phyloP scores from a whole-genome alignment of 2,888 invertebrate genomes.

The Slavum lentiscoides region DNA sequence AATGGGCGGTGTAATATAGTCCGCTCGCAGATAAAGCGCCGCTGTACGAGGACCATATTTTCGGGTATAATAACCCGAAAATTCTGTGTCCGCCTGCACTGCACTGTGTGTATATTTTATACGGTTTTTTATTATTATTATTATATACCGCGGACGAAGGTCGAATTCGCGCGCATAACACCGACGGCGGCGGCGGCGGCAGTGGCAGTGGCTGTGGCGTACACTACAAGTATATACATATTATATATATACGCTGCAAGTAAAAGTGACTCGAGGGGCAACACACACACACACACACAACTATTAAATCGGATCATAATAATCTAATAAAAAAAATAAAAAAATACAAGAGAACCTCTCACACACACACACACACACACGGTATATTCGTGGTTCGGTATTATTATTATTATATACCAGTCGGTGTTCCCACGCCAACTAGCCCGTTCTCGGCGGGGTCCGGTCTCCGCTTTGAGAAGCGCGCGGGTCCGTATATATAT shows the following conservation, averaged over 20 bases:
- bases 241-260: neutral
- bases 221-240: too few species aligned
- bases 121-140: too few species aligned
- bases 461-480: conserved; percentile 16
- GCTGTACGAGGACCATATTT: too few species aligned
- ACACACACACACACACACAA: neutral
- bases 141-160: conserved; percentile 21
- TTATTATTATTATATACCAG: conserved; percentile 14
- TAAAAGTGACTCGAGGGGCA: conserved; percentile 36
- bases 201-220: too few species aligned
- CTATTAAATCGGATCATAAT: conserved; percentile 49
- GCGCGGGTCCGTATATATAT: too few species aligned
- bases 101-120: too few species aligned
- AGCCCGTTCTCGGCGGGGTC: conserved; percentile 44
- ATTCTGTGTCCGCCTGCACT: too few species aligned
- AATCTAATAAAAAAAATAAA: conserved; percentile 46
- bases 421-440: conserved; percentile 52
- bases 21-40: too few species aligned
- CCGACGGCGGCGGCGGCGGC: neutral
- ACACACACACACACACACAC: neutral
- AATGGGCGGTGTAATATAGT: too few species aligned
- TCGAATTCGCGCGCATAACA: conserved; percentile 23
- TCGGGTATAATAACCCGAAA: too few species aligned
- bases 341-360: neutral
- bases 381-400: too few species aligned